Base-by-base conservation (phyloP, 2,113 vertebrate genomes). In the Serinus canaria region DNA sequence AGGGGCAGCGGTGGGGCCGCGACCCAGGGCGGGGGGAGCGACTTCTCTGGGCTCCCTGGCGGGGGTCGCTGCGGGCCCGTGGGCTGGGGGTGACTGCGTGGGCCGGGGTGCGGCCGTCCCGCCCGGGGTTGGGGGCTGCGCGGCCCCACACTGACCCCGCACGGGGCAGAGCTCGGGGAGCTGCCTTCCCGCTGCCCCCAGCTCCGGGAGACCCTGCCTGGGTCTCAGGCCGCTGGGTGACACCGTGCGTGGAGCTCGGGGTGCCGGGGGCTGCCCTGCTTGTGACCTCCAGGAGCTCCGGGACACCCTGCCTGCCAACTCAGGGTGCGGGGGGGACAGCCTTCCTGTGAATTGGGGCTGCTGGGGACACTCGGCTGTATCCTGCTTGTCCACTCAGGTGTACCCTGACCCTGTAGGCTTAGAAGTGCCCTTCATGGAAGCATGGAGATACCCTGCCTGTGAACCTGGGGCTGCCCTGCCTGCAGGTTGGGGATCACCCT, bases 1-100 rank as follows among this genome's bases (percentile, higher is more conserved):
- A 97, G 96, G 94, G 97, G 97, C 96, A 90, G 44, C 44, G 95
- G 73, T 20, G 78, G 68, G 30, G 59, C 11, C 22, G 66, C 23
- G 31, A 56, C 68, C 79, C 72, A 89, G 25, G 73, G 39, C 3
- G 1, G 21, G 43, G 66, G 52, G 12, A 23, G 44, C 2, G 21
- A n/a, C 66, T 50, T 23, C 33, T 1, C 22, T 1, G 19, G 41
- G 14, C 25, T 15, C 30, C 50, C 33, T 24, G 16, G 2, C 4
- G 1, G 39, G 17, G 17, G 43, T 31, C 8, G 2, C 49, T 37
- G 70, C 3, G 7, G 37, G 52, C 46, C 46, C 8, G 22, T 11
- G 62, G 43, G 13, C 9, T 7, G 0, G 11, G 62, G 46, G 25
- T 10, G 35, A 1, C 46, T 3, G 4, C 35, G 12, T 2, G 43